Evolutionary conservation across 2,113 vertebrate genomes (phyloP), one percentile per base, ranked within the genome.

Genomic region (Cyanoramphus novaezelandiae): DNA sequence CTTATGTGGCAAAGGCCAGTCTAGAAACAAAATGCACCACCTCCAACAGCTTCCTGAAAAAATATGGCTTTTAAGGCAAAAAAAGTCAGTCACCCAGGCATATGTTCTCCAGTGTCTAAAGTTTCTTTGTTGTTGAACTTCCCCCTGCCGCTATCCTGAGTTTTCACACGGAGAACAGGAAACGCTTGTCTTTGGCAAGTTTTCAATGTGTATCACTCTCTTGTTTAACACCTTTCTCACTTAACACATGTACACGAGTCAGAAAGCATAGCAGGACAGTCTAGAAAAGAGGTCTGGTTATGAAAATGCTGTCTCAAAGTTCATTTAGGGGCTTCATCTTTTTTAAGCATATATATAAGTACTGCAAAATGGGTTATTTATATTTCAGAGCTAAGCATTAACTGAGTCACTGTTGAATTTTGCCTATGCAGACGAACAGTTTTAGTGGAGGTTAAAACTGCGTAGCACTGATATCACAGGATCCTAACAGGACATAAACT

Each of bases 81-180:
- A 71, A 20, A 17, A 47, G 11, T 39, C 71, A 31, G 57, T 25
- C 50, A 65, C 49, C 19, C 44, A 77, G 74, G 67, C 35, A 5
- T 9, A 47, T 1, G 3, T 44, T 92, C 62, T 75, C 77, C 72
- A 18, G 5, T 1, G 16, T 7, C 72, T 24, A 2, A 72, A 88
- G 88, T n/a, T 86, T 18, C 90, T 95, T 94, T 96, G 95, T 94
- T 93, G 64, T 44, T 70, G 43, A 55, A 90, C 60, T 84, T 94
- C 47, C 90, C 28, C 60, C 62, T 64, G 43, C 65, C 76, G 25
- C 47, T 10, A 52, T 71, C 71, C 82, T 24, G 44, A 75, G 23
- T 72, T 94, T 72, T 79, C 74, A 53, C 53, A 76, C 2, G 0
- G 2, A 64, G 72, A 86, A 81, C 72, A 94, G 95, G 92, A 97